Evolutionary conservation across 2,888 invertebrate genomes (phyloP).

Genomic region (Prosapia bicincta): DNA sequence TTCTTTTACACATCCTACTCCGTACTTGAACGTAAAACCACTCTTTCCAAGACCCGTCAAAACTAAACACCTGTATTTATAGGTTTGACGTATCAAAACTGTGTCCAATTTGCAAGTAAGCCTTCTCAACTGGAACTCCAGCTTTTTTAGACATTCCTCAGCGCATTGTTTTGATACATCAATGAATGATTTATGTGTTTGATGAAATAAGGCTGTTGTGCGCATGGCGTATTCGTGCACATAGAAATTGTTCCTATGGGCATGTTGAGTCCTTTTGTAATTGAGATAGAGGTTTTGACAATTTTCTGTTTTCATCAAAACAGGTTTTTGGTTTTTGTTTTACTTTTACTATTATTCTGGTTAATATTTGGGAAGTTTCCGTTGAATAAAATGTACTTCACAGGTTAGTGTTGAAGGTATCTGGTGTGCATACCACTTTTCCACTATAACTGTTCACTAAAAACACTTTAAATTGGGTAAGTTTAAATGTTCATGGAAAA

Average conservation of each 20-base stretch:
- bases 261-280: slow-evolving; percentile 6
- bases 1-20: slow-evolving; percentile 5
- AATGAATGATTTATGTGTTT: slow-evolving; percentile 5
- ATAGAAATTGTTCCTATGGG: neutral
- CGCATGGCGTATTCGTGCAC: slow-evolving; percentile 10
- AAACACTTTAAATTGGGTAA: too few relatives aligned
- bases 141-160: neutral
- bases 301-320: slow-evolving; percentile 6
- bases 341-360: slow-evolving; percentile 10
- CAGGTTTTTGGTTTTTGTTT: slow-evolving; percentile 2
- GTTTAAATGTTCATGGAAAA: too few relatives aligned
- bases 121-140: neutral
- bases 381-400: too few relatives aligned
- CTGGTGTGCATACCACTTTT: too few relatives aligned
- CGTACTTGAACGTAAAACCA: neutral
- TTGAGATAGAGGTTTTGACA: neutral
- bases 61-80: slow-evolving; percentile 6
- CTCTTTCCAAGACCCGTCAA: slow-evolving; percentile 5
- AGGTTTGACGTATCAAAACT: neutral
- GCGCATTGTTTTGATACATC: neutral
- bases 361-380: too few relatives aligned
- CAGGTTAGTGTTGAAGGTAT: too few relatives aligned
- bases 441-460: too few relatives aligned
- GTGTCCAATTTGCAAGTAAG: neutral
- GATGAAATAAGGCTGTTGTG: neutral